Evolutionary conservation across 2,888 invertebrate species (phyloP).

Genomic region (Hyles lineata): DNA sequence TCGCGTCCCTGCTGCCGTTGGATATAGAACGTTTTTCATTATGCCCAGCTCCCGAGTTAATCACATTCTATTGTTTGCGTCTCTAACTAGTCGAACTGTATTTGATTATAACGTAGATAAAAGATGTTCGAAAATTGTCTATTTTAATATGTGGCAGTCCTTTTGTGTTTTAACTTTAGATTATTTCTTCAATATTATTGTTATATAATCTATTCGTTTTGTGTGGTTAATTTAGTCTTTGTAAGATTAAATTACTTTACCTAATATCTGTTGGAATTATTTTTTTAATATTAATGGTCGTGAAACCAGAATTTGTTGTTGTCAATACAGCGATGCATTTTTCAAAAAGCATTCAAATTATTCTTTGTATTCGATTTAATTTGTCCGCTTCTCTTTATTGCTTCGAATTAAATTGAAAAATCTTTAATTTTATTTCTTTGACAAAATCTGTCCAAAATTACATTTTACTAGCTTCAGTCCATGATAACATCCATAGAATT

Average conservation of each 20-base stretch:
- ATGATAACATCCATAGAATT: too few species aligned
- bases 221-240: neutral
- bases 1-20: constrained; percentile 18
- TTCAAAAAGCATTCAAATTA: too few species aligned
- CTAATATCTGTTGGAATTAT: neutral
- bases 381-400: too few species aligned
- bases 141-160: neutral
- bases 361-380: too few species aligned
- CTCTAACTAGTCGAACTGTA: constrained; percentile 15
- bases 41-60: constrained; percentile 39
- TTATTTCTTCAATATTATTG: neutral
- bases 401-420: too few species aligned
- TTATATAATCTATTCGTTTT: neutral
- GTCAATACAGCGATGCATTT: too few species aligned
- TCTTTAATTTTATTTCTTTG: too few species aligned
- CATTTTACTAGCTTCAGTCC: too few species aligned
- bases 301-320: too few species aligned
- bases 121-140: constrained; percentile 1
- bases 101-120: constrained; percentile 16
- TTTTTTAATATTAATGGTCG: too few species aligned
- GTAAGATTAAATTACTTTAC: neutral
- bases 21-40: constrained; percentile 41
- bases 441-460: too few species aligned
- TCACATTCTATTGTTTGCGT: constrained; percentile 33
- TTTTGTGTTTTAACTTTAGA: neutral